Evolutionary conservation across 2,113 vertebrate genomes (phyloP), one percentile per base, ranked within the genome.

Genomic region (Lagopus leucura): DNA sequence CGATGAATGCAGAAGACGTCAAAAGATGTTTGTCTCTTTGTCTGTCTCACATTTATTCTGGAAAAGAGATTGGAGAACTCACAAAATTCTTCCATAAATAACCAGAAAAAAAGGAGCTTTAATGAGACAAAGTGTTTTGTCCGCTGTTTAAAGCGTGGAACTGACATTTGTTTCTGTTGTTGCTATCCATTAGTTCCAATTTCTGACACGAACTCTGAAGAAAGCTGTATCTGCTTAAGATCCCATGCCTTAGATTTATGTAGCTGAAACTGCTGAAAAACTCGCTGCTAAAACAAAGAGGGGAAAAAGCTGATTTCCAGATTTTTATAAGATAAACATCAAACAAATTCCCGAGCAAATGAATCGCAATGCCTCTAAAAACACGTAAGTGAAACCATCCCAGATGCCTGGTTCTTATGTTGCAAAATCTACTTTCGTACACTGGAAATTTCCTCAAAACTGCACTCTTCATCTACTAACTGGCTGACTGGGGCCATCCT

Each of bases 241-340:
- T 69, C 16, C 15, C 32, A 43, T 58, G 36, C 14, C 24, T 28
- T 75, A 10, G 40, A 80, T 48, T 83, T 63, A n/a, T 70, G 82
- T 91, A 86, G 34, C 25, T 74, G 48, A 86, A 93, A 92, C n/a
- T 45, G 25, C 10, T 83, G 74, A 64, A 88, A 78, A 83, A 80
- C 57, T 60, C 32, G 63, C 43, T 71, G 43, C 60, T 82, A 54
- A 83, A 77, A 73, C 22, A 43, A 67, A 77, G 61, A 54, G 65
- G 30, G 30, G 54, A 89, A 30, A 75, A 83, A 57, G 38, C 16
- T 45, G 20, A 71, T 83, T 81, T 83, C 8, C 50, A 50, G 8
- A 25, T 88, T 89, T 91, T 71, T 19, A 15, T 65, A 78, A 92
- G 5, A 50, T 19, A 38, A 82, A 38, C 6, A 65, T 54, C 20